Base-by-base conservation (phyloP, 2,113 vertebrate genomes). In the Poicephalus gulielmi region DNA sequence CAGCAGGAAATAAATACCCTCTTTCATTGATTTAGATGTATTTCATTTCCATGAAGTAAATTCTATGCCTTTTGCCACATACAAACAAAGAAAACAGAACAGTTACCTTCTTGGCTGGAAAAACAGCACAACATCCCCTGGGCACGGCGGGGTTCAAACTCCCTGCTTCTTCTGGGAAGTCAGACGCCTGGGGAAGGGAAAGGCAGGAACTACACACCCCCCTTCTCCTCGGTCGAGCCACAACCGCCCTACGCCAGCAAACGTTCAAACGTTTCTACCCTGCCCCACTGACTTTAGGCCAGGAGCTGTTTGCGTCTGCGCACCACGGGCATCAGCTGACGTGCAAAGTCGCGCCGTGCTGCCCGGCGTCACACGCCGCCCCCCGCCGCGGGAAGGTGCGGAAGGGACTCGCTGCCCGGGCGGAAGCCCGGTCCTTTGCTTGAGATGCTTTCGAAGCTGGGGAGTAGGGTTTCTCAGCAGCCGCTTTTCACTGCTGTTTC, bases 251-350 rank as follows among this genome's bases (percentile, higher is more conserved):
- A 3, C 15, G 5, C 52, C 6, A 1, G 14, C 28, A 71, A 57
- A 3, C 0, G 3, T 11, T 53, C 3, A 0, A 31, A 14, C 3
- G 1, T n/a, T 68, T 30, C 35, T 1, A 1, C 11, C 44, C 67
- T 20, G 0, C 25, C 78, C 67, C 67, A 1, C 35, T n/a, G 79
- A n/a, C 70, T 33, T 60, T 41, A 1, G 7, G 31, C 39, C 90
- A 1, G 7, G 5, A n/a, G 44, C 28, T 1, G 1, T 19, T 13
- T 0, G 2, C 19, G 0, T 2, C 49, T 35, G 55, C 19, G 4
- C 11, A 2, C 20, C 6, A 2, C 3, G 0, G 31, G 19, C 5
- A 0, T 7, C 18, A 9, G 28, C 11, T 2, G 3, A 16, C 0
- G 0, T 3, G 44, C 53, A 5, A n/a, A 14, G 64, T 33, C 69